Evolutionary conservation across 1,140 invertebrate species (phyloP), one percentile per base, ranked within the genome.

Genomic region (Sinella curviseta): DNA sequence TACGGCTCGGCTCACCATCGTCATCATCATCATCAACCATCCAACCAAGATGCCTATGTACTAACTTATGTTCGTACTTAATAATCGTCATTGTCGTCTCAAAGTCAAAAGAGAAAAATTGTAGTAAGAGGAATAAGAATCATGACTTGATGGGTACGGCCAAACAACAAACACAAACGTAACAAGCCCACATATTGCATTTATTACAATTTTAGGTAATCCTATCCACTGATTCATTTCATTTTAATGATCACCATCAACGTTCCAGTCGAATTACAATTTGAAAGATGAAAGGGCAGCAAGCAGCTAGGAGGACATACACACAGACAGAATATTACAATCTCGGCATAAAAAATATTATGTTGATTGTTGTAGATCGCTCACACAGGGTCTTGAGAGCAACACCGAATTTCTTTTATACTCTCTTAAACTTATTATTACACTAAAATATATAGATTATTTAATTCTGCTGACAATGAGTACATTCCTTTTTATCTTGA

Each of bases 191-290:
- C 8, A 48, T 12, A 48, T 48, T 48, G 39, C 20, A 48, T 48
- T 48, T 48, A 48, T 48, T 48, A 48, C 39, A 48, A 48, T 48
- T 48, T 60, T 17, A 16, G n/a, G 65, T 33, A 31, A 70, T 70
- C 31, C 65, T 31, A 31, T 70, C 65, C 65, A 70, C 65, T 70
- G 65, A 70, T 70, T 70, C 65, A 70, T 70, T 70, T 70, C 65
- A 70, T 30, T 70, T 70, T 70, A 70, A 70, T 70, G 65, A 70
- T 70, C 65, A 33, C 31, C 65, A 70, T 70, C 65, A 70, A 24
- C 65, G 65, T 70, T 70, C 65, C 65, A 70, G 65, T 70, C 31
- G 65, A 70, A 70, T 70, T 31, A 70, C 65, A 70, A 70, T 70
- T 70, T 70, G 26, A 26, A 26, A 17, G 57, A 65, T 65, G 57